A percentile compares a stretch with the other conserved stretches of the same genome.
Conservation (phyloP, 1,140 invertebrate species). For the Sminthurinus signatus region DNA sequence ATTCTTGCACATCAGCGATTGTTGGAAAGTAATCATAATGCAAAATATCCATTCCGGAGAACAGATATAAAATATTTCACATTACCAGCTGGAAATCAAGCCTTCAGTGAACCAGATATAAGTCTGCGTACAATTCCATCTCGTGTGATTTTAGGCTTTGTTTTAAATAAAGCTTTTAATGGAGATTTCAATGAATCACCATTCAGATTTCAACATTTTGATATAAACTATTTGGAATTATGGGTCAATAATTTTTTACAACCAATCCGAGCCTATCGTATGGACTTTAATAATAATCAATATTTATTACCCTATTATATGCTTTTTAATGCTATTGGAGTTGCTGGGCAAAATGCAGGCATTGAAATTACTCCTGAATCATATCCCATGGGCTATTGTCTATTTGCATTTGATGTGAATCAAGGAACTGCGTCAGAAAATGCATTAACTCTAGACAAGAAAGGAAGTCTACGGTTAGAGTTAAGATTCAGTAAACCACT, state of each 20-base stretch:
- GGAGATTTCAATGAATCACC: constrained; percentile 44
- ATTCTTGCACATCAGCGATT: constrained; percentile 17
- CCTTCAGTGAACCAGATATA: constrained; percentile 24
- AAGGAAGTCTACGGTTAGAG: constrained; percentile 25
- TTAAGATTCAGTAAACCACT: constrained; percentile 16
- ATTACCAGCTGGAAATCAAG: constrained; percentile 18
- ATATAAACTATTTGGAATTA: constrained; percentile 38
- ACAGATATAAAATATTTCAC: constrained; percentile 23
- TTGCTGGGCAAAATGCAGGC: constrained; percentile 18
- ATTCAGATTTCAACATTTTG: constrained; percentile 45
- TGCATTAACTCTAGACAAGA: constrained; percentile 15
- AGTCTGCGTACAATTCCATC: constrained; percentile 44
- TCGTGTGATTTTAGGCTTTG: constrained; percentile 46
- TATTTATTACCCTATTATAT: constrained; percentile 28
- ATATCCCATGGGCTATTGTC: constrained; percentile 9
- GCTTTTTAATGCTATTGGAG: constrained; percentile 19
- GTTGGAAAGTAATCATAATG: constrained; percentile 15
- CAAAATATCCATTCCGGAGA: constrained; percentile 18
- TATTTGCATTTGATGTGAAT: constrained; percentile 27
- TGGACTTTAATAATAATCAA: constrained; percentile 18
- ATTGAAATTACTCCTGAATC: constrained; percentile 5
- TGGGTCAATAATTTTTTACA: constrained; percentile 29
- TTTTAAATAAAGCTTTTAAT: constrained; percentile 46
- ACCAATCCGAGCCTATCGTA: constrained; percentile 17
- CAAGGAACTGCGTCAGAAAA: not conserved